Evolutionary conservation across 2,797 vertebrate genomes (phyloP), one percentile per base, ranked within the genome.

Genomic region (Rousettus madagascariensis): DNA sequence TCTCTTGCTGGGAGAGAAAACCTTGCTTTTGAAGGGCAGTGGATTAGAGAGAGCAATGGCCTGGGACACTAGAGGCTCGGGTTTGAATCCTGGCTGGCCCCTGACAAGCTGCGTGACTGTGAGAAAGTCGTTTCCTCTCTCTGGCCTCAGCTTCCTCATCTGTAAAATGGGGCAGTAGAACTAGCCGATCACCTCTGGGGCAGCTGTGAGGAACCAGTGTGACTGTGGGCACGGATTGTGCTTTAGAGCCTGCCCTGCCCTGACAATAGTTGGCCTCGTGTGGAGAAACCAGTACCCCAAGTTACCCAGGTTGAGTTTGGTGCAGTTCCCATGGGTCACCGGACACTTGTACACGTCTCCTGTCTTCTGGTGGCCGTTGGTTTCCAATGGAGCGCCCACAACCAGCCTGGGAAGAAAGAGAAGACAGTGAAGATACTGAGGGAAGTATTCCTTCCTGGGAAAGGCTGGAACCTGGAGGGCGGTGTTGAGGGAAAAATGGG

Each of bases 261-360:
- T 11, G 53, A 57, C 26, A 2, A 3, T 0, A 7, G n/a, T 0
- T 22, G 38, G 33, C 55, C 57, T 53, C 8, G 0, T 0, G 30
- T 19, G 36, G 2, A 2, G 6, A 53, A 33, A 17, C 41, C 20
- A 3, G 74, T 0, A 36, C 55, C 53, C n/a, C 63, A 10, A 17
- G 0, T 96, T 99, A 99, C 99, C 99, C 98, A 99, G 98, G 97
- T 99, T 99, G 98, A 99, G 99, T 94, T 99, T 99, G 97, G 99
- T 98, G 97, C 99, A 99, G 97, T 99, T 99, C 51, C 98, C 98
- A 12, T 99, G 98, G 82, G 71, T 98, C 97, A 99, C 97, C 0
- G 99, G 99, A 95, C 99, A 99, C 98, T 99, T 99, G 98, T 99
- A 99, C 92, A 99, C 98, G 2, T 99, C 99, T 41, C 99, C 99